phyloP scores from a whole-genome alignment of 2,113 vertebrate species.

The Alectura lathami region DNA sequence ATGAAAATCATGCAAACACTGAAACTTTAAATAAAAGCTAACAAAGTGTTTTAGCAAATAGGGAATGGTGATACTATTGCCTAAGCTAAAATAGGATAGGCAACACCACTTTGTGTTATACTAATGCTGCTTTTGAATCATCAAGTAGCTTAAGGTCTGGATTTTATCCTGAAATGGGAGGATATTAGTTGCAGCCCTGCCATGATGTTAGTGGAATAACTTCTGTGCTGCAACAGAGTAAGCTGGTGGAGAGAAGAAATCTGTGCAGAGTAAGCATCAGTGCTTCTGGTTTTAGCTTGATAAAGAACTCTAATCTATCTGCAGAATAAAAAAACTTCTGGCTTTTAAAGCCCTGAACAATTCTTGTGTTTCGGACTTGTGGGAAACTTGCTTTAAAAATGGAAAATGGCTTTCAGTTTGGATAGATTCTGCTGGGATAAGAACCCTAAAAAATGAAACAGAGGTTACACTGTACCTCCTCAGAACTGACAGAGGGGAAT shows the following conservation, averaged over 20 bases:
- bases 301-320: background rate
- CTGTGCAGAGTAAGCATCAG: background rate
- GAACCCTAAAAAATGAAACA: background rate
- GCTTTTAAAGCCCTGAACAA: background rate
- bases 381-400: slow-evolving; percentile 45
- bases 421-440: background rate
- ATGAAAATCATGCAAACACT: background rate
- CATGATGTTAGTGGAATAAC: background rate
- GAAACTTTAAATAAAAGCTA: slow-evolving; percentile 1
- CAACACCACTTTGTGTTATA: background rate
- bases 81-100: background rate
- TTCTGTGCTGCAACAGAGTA: background rate
- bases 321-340: background rate
- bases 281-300: background rate
- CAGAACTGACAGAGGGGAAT: background rate
- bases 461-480: slow-evolving; percentile 6
- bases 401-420: background rate
- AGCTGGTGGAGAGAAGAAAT: background rate
- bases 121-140: background rate
- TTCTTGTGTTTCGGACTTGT: background rate
- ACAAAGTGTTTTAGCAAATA: background rate
- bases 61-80: background rate
- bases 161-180: background rate
- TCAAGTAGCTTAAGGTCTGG: background rate
- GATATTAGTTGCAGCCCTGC: background rate